These are phyloP conservation scores for Cepaea nemoralis DNA, from an alignment of 1,140 invertebrate species.

Conservation along the genomic window DNA sequence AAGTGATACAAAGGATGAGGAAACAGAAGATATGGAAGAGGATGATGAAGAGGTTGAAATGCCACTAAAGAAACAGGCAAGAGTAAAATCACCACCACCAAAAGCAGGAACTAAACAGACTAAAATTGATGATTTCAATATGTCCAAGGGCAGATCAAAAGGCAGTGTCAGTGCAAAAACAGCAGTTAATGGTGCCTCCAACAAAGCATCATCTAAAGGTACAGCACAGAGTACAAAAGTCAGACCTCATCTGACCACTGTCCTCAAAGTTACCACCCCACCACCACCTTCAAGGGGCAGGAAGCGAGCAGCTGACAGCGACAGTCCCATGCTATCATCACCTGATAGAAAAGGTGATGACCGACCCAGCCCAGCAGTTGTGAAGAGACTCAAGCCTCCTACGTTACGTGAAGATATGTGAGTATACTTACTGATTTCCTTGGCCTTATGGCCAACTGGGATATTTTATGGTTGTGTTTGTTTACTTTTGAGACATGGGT, in stretches of 20 bases:
- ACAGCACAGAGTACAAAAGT: conserved; percentile 1
- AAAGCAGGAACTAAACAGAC: conserved; percentile 51
- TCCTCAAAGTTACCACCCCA: conserved; percentile 17
- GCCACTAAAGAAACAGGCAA: conserved; percentile 25
- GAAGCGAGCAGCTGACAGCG: conserved; percentile 15
- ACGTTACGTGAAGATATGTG: conserved; percentile 36
- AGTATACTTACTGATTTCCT: no score
- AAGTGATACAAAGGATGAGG: neutral
- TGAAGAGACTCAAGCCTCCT: conserved; percentile 33
- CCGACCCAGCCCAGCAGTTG: conserved; percentile 35
- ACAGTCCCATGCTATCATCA: neutral
- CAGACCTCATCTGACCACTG: neutral
- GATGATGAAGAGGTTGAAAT: conserved; percentile 4
- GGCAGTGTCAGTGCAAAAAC: conserved; percentile 36
- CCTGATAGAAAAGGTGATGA: conserved; percentile 7
- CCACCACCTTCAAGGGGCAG: neutral
- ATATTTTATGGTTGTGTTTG: no score
- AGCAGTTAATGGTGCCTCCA: conserved; percentile 21
- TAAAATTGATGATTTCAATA: conserved; percentile 51
- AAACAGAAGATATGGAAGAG: conserved; percentile 6
- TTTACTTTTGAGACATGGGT: no score
- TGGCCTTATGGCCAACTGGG: no score
- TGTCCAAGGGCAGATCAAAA: conserved; percentile 6
- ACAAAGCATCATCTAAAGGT: conserved; percentile 22
- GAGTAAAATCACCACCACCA: conserved; percentile 36